These are phyloP conservation scores for Lasioglossum baleicum DNA, from an alignment of 1,140 invertebrate genomes.

Conservation along the genomic window DNA sequence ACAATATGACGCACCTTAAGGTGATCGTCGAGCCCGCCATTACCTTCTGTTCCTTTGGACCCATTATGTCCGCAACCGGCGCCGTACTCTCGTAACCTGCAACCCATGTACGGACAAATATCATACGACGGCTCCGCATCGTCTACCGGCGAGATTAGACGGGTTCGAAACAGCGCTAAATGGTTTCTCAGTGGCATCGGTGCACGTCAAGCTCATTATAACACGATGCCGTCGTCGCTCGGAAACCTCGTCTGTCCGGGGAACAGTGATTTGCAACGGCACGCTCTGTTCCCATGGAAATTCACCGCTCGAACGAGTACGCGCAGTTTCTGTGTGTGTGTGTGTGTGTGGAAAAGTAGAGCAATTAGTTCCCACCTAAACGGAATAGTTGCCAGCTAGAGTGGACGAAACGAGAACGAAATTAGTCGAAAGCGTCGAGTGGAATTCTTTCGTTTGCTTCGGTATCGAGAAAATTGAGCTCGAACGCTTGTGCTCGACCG, in stretches of 20 bases:
- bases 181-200: background rate
- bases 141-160: constrained; percentile 2
- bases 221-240: background rate
- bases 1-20: constrained; percentile 78
- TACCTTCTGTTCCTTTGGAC: constrained; percentile 77
- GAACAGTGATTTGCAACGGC: background rate
- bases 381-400: too few species aligned
- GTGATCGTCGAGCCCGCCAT: constrained; percentile 77
- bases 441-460: too few species aligned
- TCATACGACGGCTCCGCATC: constrained; percentile 37
- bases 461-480: too few species aligned
- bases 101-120: constrained; percentile 67
- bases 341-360: too few species aligned
- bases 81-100: constrained; percentile 78
- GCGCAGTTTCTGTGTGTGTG: too few species aligned
- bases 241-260: too few species aligned
- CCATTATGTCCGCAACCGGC: constrained; percentile 77
- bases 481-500: too few species aligned
- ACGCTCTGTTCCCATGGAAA: background rate
- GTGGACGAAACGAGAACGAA: too few species aligned
- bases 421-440: too few species aligned
- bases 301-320: too few species aligned
- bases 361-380: too few species aligned
- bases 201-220: background rate
- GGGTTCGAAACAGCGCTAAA: constrained; percentile 16